A percentile compares a stretch with the other conserved stretches of the same genome.
Conservation (phyloP, 2,797 vertebrate genomes). For the Sciurus carolinensis region DNA sequence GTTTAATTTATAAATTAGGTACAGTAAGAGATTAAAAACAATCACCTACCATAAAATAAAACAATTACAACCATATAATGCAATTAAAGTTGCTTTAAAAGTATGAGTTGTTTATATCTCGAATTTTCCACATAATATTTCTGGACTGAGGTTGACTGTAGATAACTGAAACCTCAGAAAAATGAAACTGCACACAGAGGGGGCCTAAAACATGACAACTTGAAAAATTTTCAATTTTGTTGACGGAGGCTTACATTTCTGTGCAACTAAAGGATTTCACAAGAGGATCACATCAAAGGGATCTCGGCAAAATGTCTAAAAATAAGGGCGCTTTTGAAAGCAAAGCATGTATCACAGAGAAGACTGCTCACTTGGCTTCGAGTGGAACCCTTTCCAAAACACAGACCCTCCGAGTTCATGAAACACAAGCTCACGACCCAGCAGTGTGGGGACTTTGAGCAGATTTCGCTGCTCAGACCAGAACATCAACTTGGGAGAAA, state of each 20-base stretch:
- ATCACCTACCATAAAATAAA: neutral
- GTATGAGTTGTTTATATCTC: neutral
- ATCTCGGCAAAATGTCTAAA: conserved; percentile 33
- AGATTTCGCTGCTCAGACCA: conserved; percentile 54
- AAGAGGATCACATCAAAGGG: neutral
- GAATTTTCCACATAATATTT: neutral
- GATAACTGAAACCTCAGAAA: neutral
- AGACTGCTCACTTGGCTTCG: conserved; percentile 51
- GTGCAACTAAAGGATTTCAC: neutral
- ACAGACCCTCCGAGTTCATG: conserved; percentile 47
- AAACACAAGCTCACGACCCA: conserved; percentile 49
- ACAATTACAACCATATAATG: neutral
- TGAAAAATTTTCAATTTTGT: conserved; percentile 20
- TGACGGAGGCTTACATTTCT: neutral
- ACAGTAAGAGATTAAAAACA: neutral
- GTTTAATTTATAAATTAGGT: neutral
- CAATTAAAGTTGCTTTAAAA: neutral
- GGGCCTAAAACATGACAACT: neutral
- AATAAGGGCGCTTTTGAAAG: conserved; percentile 63
- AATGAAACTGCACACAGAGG: neutral
- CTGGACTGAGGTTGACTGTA: neutral
- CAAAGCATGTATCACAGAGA: neutral
- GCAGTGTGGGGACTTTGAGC: neutral
- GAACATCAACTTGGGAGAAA: conserved; percentile 21
- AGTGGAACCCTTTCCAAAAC: conserved; percentile 54